Evolutionary conservation across 2,113 vertebrate genomes (phyloP), one percentile per base, ranked within the genome.

Genomic region (Lagenorhynchus albirostris): DNA sequence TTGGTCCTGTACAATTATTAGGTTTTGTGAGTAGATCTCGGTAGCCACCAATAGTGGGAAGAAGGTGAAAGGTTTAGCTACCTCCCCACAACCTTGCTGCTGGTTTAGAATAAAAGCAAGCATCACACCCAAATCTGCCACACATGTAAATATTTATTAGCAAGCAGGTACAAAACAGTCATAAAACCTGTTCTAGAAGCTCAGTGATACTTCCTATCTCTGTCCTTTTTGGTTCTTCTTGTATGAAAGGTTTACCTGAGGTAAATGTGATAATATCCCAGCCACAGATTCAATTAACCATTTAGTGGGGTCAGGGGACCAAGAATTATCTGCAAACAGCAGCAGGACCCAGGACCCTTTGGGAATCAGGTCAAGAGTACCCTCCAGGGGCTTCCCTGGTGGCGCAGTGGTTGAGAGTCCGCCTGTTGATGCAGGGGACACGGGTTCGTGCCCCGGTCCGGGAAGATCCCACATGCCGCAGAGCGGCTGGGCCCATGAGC

Each of bases 31-130:
- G 13, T 82, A 76, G 50, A n/a, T 29, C 31, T 82, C 26, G 20
- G 55, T 91, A 63, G 31, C 91, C 25, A 82, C n/a, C 21, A 74
- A 73, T 63, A 70, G 20, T 71, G 60, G n/a, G 44, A 65, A 55
- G 63, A 79, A 89, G 47, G 21, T 60, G 38, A 89, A 29, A 33
- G 44, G 13, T 8, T 96, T 84, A 68, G 29, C 20, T 81, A 50
- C 36, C 36, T 94, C n/a, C 14, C 41, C 25, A 76, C 29, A 76
- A 38, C 20, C 31, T 81, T 82, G 21, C 58, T 63, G 53, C 25
- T 31, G 55, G 18, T 92, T 91, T 97, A 70, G 55, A 88, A 92
- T 73, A 79, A 94, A 95, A 94, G 41, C 68, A 87, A 94, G 26
- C 53, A 38, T 84, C 47, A 89, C 21, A n/a, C 12, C 47, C 20